Evolutionary conservation across 2,113 vertebrate species (phyloP).

Genomic region (Polypterus senegalus): DNA sequence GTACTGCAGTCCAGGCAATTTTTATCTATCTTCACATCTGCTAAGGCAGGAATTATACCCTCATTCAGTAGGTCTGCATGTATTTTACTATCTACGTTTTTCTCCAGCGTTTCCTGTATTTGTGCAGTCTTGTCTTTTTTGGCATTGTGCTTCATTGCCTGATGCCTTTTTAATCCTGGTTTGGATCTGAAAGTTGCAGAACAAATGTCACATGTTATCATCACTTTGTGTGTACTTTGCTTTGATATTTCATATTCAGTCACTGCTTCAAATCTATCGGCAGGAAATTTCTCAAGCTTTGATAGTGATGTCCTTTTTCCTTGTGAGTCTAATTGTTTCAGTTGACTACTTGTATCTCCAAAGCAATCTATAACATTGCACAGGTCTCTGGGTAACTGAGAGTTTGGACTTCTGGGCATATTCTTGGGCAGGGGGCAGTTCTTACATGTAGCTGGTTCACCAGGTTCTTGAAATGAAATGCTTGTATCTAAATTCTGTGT

Average conservation of each 20-base stretch:
- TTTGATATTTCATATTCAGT: constrained; percentile 25
- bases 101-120: constrained; percentile 15
- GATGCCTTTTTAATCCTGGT: constrained; percentile 81
- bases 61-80: neutral
- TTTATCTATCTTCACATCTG: too few species aligned
- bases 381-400: too few species aligned
- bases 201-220: constrained; percentile 72
- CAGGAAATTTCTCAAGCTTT: neutral
- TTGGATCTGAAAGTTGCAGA: constrained; percentile 70
- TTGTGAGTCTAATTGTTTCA: constrained; percentile 18
- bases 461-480: constrained; percentile 9
- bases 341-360: constrained; percentile 14
- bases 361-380: too few species aligned
- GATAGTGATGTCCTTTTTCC: constrained; percentile 18
- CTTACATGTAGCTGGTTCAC: neutral
- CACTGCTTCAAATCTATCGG: constrained; percentile 27
- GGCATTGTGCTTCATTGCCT: constrained; percentile 76
- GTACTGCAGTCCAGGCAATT: too few species aligned
- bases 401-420: too few species aligned
- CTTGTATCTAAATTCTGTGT: constrained; percentile 21
- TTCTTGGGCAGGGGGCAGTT: too few species aligned
- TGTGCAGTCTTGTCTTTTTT: constrained; percentile 25
- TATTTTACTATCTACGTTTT: constrained; percentile 14
- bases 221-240: constrained; percentile 28
- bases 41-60: too few species aligned